phyloP scores from a whole-genome alignment of 2,797 vertebrate genomes.

The Leptoclinus maculatus region DNA sequence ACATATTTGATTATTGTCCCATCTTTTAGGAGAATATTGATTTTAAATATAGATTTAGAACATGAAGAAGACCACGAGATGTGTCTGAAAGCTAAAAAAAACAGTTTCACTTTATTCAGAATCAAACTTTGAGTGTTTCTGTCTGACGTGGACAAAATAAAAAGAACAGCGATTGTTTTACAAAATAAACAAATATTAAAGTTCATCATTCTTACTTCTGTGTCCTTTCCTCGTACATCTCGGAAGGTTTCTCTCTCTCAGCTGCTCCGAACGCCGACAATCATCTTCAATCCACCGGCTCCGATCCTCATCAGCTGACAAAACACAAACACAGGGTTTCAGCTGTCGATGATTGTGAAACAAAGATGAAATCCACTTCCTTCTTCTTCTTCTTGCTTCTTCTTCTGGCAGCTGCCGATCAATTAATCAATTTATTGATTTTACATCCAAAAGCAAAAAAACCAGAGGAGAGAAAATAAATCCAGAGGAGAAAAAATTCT shows the following conservation, averaged over 20 bases:
- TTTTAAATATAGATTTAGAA: background rate
- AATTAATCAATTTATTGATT: background rate
- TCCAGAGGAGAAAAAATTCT: slow-evolving; percentile 24
- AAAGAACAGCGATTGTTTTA: no score
- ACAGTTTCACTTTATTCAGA: no score
- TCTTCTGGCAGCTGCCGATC: background rate
- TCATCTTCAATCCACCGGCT: background rate
- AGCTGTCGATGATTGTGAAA: background rate
- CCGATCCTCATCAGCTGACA: background rate
- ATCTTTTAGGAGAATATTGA: background rate
- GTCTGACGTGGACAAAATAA: no score
- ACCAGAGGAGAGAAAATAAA: background rate
- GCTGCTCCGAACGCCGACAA: background rate
- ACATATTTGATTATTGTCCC: background rate
- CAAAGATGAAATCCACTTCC: background rate
- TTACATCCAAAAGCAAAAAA: slow-evolving; percentile 10
- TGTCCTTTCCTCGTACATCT: slow-evolving; percentile 14
- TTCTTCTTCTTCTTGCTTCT: no score
- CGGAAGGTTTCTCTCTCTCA: background rate
- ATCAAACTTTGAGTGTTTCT: no score
- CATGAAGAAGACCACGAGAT: background rate
- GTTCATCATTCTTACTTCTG: background rate
- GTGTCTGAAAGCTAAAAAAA: no score
- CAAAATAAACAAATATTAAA: no score
- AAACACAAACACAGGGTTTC: background rate